A percentile compares a stretch with the other conserved stretches of the same genome.
Evolutionary conservation across 2,888 invertebrate species (phyloP).

Genomic region (Parnassius mnemosyne): DNA sequence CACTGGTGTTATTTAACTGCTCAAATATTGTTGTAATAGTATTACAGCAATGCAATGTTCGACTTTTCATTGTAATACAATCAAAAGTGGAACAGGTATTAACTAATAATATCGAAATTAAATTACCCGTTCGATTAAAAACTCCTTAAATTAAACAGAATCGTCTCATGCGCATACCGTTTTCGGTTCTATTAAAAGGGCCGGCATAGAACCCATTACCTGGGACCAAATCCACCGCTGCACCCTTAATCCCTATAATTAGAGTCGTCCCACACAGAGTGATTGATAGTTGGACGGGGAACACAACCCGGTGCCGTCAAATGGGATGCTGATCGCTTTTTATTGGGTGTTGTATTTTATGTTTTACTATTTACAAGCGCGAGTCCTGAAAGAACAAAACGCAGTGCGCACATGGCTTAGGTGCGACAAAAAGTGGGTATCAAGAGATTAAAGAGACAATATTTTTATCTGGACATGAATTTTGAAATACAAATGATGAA

Average conservation of each 20-base stretch:
- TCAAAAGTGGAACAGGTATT: no score
- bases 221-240: slow-evolving; percentile 49
- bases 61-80: no score
- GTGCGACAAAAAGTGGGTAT: not conserved
- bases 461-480: no score
- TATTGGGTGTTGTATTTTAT: slow-evolving; percentile 35
- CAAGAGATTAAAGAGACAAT: no score
- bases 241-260: slow-evolving; percentile 76
- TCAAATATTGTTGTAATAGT: no score
- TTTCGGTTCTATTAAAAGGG: slow-evolving; percentile 51
- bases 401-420: not conserved
- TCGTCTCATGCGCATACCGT: slow-evolving; percentile 41
- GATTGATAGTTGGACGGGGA: slow-evolving; percentile 67
- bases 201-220: slow-evolving; percentile 59
- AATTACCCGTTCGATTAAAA: slow-evolving; percentile 46
- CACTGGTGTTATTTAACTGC: no score
- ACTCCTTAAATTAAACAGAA: slow-evolving; percentile 51
- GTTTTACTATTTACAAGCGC: slow-evolving; percentile 12
- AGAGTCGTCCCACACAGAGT: slow-evolving; percentile 67
- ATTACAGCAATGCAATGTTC: no score
- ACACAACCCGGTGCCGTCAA: slow-evolving; percentile 51
- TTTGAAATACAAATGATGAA: no score
- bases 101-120: slow-evolving; percentile 3
- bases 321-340: slow-evolving; percentile 73
- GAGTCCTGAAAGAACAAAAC: slow-evolving; percentile 3